phyloP scores from a whole-genome alignment of 1,140 invertebrate genomes.

The Bombus pascuorum region DNA sequence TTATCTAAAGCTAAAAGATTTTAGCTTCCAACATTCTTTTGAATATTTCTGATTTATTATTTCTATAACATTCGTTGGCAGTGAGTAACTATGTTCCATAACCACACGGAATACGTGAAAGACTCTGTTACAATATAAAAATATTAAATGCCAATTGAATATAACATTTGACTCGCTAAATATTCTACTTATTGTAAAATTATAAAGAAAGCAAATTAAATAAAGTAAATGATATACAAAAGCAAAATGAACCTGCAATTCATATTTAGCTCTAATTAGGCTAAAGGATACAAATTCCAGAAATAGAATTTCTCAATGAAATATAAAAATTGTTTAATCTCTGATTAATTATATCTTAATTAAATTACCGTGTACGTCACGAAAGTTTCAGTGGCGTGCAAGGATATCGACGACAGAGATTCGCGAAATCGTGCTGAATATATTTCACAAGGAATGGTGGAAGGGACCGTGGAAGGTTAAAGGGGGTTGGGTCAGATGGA shows the following conservation, averaged over 20 bases:
- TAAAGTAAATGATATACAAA: too few relatives aligned
- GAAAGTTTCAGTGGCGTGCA: slow-evolving; percentile 28
- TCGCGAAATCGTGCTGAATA: slow-evolving; percentile 50
- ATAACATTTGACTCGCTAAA: too few relatives aligned
- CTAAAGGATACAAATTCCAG: too few relatives aligned
- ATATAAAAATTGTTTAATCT: neutral
- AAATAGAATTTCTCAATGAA: neutral
- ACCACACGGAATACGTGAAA: too few relatives aligned
- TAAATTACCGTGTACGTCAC: neutral
- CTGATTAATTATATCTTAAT: neutral
- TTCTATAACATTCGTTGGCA: too few relatives aligned
- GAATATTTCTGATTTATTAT: neutral
- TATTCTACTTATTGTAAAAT: too few relatives aligned
- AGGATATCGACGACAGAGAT: slow-evolving; percentile 40
- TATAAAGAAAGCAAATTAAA: too few relatives aligned
- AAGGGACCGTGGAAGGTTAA: slow-evolving; percentile 46
- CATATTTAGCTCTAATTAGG: too few relatives aligned
- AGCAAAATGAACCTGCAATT: too few relatives aligned
- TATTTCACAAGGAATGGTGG: neutral
- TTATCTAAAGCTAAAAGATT: neutral
- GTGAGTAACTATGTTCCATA: too few relatives aligned
- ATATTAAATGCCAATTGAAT: too few relatives aligned
- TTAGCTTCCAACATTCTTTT: neutral
- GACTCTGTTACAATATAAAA: too few relatives aligned
- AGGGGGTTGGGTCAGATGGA: slow-evolving; percentile 57